Base-by-base conservation (phyloP, 2,797 vertebrate genomes). In the Choloepus didactylus region DNA sequence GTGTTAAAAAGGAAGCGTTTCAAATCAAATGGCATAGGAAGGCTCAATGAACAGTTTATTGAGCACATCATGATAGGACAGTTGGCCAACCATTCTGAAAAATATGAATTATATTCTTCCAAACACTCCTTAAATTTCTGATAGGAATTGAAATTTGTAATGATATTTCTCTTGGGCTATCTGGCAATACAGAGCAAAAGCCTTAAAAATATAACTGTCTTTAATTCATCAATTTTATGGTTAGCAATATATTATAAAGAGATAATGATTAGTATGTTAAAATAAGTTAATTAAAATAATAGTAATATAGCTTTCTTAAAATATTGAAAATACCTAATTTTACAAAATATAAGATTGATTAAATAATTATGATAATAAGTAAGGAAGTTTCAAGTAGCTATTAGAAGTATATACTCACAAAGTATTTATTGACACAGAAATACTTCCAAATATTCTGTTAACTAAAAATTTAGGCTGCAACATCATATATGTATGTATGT, bases 291-390 rank as follows among this genome's bases (percentile, higher is more conserved):
- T 70, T 54, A 54, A 60, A 66, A 66, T 80, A 91, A 62, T 75
- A 41, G 11, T 92, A 75, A 62, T 73, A 60, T 62, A 41, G 4
- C 14, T 92, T 89, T 59, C 38, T 90, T 62, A 90, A 84, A 80
- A 62, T 51, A 46, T 5, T 54, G 35, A 75, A 75, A 51, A 73
- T 66, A 64, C 41, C 56, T 90, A 56, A 85, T 59, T 89, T 54
- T 29, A 64, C n/a, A 64, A 91, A 76, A 56, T 60, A 51, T 25
- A 46, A 86, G n/a, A 62, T 75, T 54, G 59, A 80, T 80, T 89
- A 94, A 93, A 83, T 88, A 85, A 94, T 38, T 69, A 62, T 82
- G 29, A 84, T 56, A 83, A 41, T 70, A 54, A 82, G 14, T 85
- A 64, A 82, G 70, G 70, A 64, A 56, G n/a, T 80, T 69, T 59